Percentiles rank a stretch among this genome's conserved stretches.
These are phyloP conservation scores for Macrosiphum euphorbiae DNA, from an alignment of 2,888 invertebrate species.

Conservation along the genomic window DNA sequence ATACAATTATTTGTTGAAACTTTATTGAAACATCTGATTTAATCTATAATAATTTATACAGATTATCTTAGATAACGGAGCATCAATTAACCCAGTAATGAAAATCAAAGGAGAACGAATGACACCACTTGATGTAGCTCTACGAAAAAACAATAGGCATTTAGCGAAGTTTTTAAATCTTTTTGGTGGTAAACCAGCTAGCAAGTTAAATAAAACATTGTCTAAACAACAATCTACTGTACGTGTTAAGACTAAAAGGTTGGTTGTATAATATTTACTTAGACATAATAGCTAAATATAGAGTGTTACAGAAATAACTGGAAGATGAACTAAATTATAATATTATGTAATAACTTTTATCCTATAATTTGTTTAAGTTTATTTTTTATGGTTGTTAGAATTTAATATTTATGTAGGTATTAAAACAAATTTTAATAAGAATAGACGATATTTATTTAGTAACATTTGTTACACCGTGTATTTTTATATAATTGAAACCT, in stretches of 20 bases:
- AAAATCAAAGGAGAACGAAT: conserved; percentile 86
- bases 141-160: conserved; percentile 87
- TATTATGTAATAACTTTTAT: background rate
- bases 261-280: background rate
- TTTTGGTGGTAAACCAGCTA: conserved; percentile 88
- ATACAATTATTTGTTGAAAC: background rate
- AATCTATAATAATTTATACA: conserved; percentile 68
- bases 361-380: background rate
- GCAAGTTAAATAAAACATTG: conserved; percentile 73
- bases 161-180: conserved; percentile 94
- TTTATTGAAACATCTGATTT: background rate
- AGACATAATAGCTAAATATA: background rate
- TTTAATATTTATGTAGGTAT: background rate
- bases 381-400: background rate
- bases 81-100: conserved; percentile 87
- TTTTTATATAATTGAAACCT: background rate
- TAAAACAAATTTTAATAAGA: background rate
- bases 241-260: conserved; percentile 64
- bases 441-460: background rate
- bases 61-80: conserved; percentile 85
- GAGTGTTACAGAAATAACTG: background rate
- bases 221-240: conserved; percentile 65
- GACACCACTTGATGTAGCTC: conserved; percentile 92
- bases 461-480: background rate
- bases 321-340: background rate